Evolutionary conservation across 2,888 invertebrate species (phyloP), one percentile per base, ranked within the genome.

Genomic region (Chaitophorus viminalis): DNA sequence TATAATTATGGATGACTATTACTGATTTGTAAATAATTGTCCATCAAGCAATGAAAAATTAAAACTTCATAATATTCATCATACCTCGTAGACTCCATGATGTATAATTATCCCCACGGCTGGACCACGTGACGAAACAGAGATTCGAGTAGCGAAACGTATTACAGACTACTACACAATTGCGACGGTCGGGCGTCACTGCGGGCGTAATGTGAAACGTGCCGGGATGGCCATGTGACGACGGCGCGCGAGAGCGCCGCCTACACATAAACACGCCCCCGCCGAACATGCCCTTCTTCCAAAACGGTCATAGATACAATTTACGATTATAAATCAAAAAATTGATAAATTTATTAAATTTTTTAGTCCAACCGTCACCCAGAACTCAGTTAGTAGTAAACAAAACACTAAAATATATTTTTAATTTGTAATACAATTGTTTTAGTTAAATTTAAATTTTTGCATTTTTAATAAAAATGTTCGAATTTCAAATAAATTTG

Each of bases 251-350:
- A 29, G 87, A 87, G 87, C 87, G 79, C 87, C 87, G 87, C 87
- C 87, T 87, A 87, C 87, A 29, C 72, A 18, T 87, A 81, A 87
- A 87, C 87, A 87, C 87, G 87, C 87, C 87, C 81, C 54, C 78
- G 18, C 79, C 46, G 36, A 87, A 65, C 18, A 46, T 72, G 54
- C 36, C n/a, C 25, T 36, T 60, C 25, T 36, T 60, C 60, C 60
- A 25, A 60, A 25, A 60, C 60, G 60, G 25, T 3, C 75, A 2
- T 1, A 21, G 46, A 46, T 46, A 11, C 14, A 3, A 46, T 46
- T 46, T 0, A 14, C 11, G 46, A 46, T 5, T 9, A 31, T 17
- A 31, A 70, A 3, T 29, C 31, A 1, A 31, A 70, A 70, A 11
- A 17, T 70, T 70, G 31, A 33, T 31, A 11, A 46, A 36, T 36